These are phyloP conservation scores for Ostrea denselamellosa DNA, from an alignment of 1,140 invertebrate species.

Conservation along the genomic window DNA sequence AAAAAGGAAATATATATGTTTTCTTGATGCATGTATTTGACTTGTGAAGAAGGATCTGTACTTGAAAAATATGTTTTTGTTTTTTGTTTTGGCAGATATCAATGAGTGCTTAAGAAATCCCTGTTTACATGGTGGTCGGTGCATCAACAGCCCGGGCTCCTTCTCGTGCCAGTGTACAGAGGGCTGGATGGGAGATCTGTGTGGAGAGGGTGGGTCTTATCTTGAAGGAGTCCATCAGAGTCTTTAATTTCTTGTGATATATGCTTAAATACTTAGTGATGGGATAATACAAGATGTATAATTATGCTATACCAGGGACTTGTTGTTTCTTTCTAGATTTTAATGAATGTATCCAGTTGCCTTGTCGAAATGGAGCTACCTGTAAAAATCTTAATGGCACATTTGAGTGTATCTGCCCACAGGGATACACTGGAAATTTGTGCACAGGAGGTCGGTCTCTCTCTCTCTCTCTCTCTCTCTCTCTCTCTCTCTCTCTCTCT, in stretches of 20 bases:
- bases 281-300: neutral
- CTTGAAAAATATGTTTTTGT: neutral
- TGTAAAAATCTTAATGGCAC: conserved; percentile 43
- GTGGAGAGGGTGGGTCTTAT: conserved; percentile 54
- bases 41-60: neutral
- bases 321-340: conserved; percentile 55
- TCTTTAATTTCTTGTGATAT: no score
- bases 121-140: conserved; percentile 56
- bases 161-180: conserved; percentile 56
- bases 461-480: neutral
- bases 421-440: conserved; percentile 55
- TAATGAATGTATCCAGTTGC: conserved; percentile 60
- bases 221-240: neutral
- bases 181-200: conserved; percentile 60
- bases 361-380: conserved; percentile 52
- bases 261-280: no score
- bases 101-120: conserved; percentile 57
- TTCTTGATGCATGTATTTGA: neutral
- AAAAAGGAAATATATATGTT: no score
- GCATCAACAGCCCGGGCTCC: conserved; percentile 50
- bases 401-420: conserved; percentile 55
- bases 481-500: neutral
- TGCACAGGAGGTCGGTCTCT: conserved; percentile 51
- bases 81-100: conserved; percentile 56
- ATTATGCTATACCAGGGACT: neutral